A percentile compares a stretch with the other conserved stretches of the same genome.
These are phyloP conservation scores for Sinelater perroti DNA, from an alignment of 2,888 invertebrate genomes.

Conservation along the genomic window DNA sequence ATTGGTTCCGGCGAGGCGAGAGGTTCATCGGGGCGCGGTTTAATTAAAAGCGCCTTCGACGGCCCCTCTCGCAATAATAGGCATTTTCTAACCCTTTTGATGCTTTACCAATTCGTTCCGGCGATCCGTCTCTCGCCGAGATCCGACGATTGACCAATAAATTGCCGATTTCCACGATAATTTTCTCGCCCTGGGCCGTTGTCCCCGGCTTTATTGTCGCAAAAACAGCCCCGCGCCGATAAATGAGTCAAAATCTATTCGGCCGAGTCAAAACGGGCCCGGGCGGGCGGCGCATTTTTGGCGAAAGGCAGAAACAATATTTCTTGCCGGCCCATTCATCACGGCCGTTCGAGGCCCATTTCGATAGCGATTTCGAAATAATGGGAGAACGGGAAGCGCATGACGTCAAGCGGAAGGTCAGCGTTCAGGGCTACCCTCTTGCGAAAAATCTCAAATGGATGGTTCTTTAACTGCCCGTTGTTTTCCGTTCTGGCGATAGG, in stretches of 20 bases:
- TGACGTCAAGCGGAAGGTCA: conserved; percentile 44
- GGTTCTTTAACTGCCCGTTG: too few relatives aligned
- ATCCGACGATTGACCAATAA: conserved; percentile 15
- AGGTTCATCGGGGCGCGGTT: conserved; percentile 45
- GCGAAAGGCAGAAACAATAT: conserved; percentile 45
- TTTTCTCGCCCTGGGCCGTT: conserved; percentile 4
- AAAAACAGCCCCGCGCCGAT: conserved; percentile 11
- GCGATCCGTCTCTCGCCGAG: conserved; percentile 38
- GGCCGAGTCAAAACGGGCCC: conserved; percentile 32
- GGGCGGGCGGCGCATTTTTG: conserved; percentile 40
- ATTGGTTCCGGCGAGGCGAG: conserved; percentile 45
- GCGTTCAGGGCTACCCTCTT: conserved; percentile 43
- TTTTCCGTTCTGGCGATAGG: too few relatives aligned
- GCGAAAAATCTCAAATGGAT: too few relatives aligned
- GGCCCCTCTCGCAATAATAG: conserved; percentile 45
- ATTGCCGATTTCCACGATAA: conserved; percentile 16
- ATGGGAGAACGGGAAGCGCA: conserved; percentile 43
- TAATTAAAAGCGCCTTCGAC: conserved; percentile 48
- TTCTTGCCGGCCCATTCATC: conserved; percentile 46
- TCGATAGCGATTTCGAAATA: conserved; percentile 43
- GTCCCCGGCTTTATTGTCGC: conserved; percentile 7
- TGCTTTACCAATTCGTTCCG: conserved; percentile 37
- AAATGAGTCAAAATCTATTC: conserved; percentile 31
- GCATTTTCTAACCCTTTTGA: conserved; percentile 45
- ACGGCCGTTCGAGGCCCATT: conserved; percentile 39